A percentile compares a stretch with the other conserved stretches of the same genome.
Conservation (phyloP, 2,113 vertebrate species). For the Hydrolagus affinis region DNA sequence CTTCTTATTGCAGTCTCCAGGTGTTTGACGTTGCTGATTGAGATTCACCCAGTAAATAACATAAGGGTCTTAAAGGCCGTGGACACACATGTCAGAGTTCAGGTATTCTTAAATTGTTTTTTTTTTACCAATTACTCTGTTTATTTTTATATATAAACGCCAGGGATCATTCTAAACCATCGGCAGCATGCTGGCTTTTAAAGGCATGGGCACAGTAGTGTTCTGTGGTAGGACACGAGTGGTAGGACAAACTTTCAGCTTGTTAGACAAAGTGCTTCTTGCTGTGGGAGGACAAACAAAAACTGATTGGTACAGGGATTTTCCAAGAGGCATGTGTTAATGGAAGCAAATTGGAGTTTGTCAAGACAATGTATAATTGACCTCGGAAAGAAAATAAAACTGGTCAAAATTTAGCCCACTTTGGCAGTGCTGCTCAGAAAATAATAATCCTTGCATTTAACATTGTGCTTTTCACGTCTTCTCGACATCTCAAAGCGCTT, state of each 20-base stretch:
- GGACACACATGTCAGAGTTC: constrained; percentile 80
- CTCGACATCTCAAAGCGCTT: no score
- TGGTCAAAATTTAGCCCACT: no score
- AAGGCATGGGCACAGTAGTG: no score
- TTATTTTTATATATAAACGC: background rate
- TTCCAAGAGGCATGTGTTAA: no score
- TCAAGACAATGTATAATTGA: no score
- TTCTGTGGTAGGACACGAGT: background rate
- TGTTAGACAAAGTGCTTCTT: background rate
- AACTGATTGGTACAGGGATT: no score
- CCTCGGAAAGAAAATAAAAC: no score
- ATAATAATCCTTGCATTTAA: no score
- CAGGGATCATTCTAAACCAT: background rate
- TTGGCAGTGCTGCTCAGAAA: no score
- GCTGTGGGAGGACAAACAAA: background rate
- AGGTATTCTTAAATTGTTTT: constrained; percentile 62
- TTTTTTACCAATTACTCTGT: background rate
- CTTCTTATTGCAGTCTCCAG: constrained; percentile 62
- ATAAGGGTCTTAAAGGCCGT: constrained; percentile 90
- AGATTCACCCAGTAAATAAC: constrained; percentile 84
- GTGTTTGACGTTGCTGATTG: constrained; percentile 79
- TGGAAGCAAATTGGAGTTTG: no score
- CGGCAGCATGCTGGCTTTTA: background rate
- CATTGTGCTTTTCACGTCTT: no score
- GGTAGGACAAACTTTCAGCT: background rate